A percentile compares a stretch with the other conserved stretches of the same genome.
Evolutionary conservation across 2,797 vertebrate genomes (phyloP).

Genomic region (Rhabdophis nuchalis): DNA sequence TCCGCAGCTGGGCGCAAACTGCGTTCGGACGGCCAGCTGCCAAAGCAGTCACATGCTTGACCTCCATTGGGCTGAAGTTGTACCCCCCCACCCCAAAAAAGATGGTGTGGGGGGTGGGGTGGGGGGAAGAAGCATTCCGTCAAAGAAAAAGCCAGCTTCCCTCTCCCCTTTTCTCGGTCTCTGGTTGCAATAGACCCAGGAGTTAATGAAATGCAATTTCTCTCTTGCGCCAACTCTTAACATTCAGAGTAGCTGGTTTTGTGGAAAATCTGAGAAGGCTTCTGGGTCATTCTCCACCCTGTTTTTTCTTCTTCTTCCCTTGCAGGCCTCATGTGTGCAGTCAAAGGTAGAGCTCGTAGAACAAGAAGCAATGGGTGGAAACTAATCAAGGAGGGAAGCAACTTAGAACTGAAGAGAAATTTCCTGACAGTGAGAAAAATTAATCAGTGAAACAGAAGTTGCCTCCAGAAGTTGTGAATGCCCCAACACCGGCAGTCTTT

Average conservation of each 20-base stretch:
- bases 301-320: too few relatives aligned
- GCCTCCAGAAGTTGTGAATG: too few relatives aligned
- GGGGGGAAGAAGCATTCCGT: background rate
- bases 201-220: background rate
- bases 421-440: too few relatives aligned
- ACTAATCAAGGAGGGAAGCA: too few relatives aligned
- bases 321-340: background rate
- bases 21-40: background rate
- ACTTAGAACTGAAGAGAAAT: too few relatives aligned
- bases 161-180: fast-evolving
- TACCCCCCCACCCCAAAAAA: background rate
- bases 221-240: background rate
- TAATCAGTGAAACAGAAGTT: too few relatives aligned
- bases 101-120: too few relatives aligned
- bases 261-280: background rate
- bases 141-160: background rate
- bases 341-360: background rate
- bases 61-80: background rate
- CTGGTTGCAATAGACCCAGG: background rate
- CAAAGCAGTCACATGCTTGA: background rate
- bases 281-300: too few relatives aligned
- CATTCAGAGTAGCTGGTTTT: background rate
- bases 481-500: too few relatives aligned
- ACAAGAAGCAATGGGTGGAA: too few relatives aligned
- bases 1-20: background rate